A percentile compares a stretch with the other conserved stretches of the same genome.
These are phyloP conservation scores for Drosophila nannoptera DNA, from an alignment of 1,140 invertebrate genomes.

Conservation along the genomic window DNA sequence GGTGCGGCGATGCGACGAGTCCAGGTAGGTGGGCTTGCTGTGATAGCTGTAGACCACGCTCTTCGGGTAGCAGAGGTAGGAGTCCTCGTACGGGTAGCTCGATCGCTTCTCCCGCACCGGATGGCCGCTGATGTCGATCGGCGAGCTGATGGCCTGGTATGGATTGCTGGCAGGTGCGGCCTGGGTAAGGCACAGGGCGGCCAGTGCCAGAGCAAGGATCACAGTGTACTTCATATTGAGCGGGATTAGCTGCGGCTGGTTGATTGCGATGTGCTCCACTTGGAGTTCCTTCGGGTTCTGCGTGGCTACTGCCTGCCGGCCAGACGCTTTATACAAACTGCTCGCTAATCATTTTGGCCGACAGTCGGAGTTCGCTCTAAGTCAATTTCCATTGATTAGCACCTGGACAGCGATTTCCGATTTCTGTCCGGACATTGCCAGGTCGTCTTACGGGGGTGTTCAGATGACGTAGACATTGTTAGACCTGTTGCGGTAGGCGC, in stretches of 20 bases:
- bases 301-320: conserved; percentile 19
- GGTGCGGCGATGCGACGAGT: conserved; percentile 40
- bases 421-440: conserved; percentile 32
- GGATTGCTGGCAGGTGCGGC: conserved; percentile 33
- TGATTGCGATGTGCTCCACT: conserved; percentile 27
- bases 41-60: conserved; percentile 54
- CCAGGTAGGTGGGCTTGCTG: conserved; percentile 10
- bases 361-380: conserved; percentile 35
- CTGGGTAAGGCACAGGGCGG: conserved; percentile 14
- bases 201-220: conserved; percentile 28
- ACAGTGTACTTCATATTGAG: conserved; percentile 44
- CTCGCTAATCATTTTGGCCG: conserved; percentile 62
- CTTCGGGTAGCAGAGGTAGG: conserved; percentile 66
- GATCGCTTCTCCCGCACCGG: conserved; percentile 53
- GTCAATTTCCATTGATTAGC: conserved; percentile 45
- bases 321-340: conserved; percentile 52
- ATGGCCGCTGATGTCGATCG: conserved; percentile 51
- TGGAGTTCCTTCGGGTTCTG: conserved; percentile 61
- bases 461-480: conserved; percentile 42
- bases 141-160: conserved; percentile 31
- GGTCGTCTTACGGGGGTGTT: conserved; percentile 9
- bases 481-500: conserved; percentile 56
- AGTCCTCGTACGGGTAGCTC: conserved; percentile 41
- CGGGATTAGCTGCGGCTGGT: conserved; percentile 16
- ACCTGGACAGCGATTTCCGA: conserved; percentile 27